Percentiles rank a stretch among this genome's conserved stretches.
phyloP scores from a whole-genome alignment of 2,797 vertebrate genomes.

The Mormyrops attenuatus region DNA sequence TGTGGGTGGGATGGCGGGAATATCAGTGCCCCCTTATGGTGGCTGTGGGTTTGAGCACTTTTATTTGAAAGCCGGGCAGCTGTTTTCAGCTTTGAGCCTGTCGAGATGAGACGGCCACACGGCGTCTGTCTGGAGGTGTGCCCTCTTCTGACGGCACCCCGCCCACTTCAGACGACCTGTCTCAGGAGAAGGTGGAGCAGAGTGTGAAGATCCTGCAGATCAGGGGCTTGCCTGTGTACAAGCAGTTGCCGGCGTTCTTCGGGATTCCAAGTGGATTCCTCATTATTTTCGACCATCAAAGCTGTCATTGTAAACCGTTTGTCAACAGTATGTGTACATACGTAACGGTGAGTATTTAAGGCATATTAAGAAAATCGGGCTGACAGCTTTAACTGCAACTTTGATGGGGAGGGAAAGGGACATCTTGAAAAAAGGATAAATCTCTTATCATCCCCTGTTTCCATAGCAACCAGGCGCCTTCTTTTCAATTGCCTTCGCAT shows the following conservation, averaged over 20 bases:
- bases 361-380: not conserved
- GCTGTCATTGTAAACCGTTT: not conserved
- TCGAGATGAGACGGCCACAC: not conserved
- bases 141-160: not conserved
- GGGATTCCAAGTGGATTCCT: not conserved
- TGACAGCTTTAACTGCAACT: not conserved
- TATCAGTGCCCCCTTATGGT: not conserved
- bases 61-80: not conserved
- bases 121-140: not conserved
- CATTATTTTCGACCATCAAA: not conserved
- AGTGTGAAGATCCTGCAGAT: not conserved
- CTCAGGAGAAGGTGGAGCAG: not conserved
- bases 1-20: not conserved
- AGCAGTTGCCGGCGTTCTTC: not conserved
- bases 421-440: not conserved
- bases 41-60: not conserved
- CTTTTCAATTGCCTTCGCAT: not conserved
- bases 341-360: not conserved
- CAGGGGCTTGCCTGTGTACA: not conserved
- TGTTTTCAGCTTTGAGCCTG: not conserved
- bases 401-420: not conserved
- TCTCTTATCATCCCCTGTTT: not conserved
- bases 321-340: not conserved
- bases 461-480: conserved; percentile 13
- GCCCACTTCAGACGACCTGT: not conserved